Base-by-base conservation (phyloP, 2,888 invertebrate species). In the Erebia ligea region DNA sequence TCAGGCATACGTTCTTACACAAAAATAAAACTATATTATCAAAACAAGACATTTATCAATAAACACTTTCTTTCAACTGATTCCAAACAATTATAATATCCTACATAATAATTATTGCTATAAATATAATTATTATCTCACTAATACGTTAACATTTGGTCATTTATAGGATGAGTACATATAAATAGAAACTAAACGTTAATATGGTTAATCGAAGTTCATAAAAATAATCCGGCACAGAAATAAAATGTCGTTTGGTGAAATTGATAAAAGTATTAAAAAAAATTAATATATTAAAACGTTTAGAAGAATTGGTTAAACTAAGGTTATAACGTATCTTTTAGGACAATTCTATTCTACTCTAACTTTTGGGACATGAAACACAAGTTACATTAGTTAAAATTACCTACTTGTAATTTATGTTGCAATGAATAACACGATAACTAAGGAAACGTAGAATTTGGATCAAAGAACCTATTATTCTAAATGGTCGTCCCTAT, bases 21-120 rank as follows among this genome's bases (percentile, higher is more conserved):
- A 21, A 17, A 62, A 50, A 50, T 21, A 45, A 48, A 57, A 50
- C 45, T 40, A 50, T 59, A 13, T 11, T 61, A 65, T 54, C 19
- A 62, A 58, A 65, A 69, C 57, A 66, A 66, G 52, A 21, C 63
- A 62, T 48, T 19, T 45, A 42, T 45, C 15, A 61, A 45, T 42
- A n/a, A 62, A 54, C 34, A 19, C 42, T 67, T 59, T 45, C 71
- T 73, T 34, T 34, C 34, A 6, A 34, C 34, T 34, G 34, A 5
- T 34, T 69, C 71, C 21, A 64, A 45, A 56, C 56, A 50, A 19
- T 56, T 21, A 21, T 66, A 54, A 19, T 34, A n/a, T 45, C n/a
- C n/a, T n/a, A 69, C 62, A 69, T 70, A 74, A 68, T 77, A 83
- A 75, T 87, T 88, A 88, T 88, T 88, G 87, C 87, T 85, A 79